Percentiles rank a stretch among this genome's conserved stretches.
These are phyloP conservation scores for Origma solitaria DNA, from an alignment of 2,113 vertebrate species.

Conservation along the genomic window DNA sequence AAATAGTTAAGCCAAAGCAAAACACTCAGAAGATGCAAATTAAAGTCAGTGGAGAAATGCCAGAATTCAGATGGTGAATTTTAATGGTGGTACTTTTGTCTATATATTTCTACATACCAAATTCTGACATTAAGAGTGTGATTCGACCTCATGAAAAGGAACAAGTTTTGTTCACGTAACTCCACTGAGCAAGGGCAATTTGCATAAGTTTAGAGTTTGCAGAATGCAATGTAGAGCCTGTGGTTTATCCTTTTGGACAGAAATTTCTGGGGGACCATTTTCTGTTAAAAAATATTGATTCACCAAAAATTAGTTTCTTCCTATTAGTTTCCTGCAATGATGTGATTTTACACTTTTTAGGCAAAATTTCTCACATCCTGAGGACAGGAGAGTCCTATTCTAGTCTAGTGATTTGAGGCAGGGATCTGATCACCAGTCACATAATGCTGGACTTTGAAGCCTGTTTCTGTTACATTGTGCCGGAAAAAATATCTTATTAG, in stretches of 20 bases:
- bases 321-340: neutral
- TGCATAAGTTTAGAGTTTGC: neutral
- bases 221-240: neutral
- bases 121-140: neutral
- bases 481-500: neutral
- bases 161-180: neutral
- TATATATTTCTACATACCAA: neutral
- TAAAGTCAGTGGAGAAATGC: neutral
- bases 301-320: neutral
- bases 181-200: neutral
- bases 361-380: neutral
- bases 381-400: neutral
- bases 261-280: neutral
- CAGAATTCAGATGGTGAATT: neutral
- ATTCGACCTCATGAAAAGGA: neutral
- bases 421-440: neutral
- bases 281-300: neutral
- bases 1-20: neutral
- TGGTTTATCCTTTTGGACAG: neutral
- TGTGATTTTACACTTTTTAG: neutral
- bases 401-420: neutral
- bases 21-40: neutral
- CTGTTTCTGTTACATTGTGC: neutral
- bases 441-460: neutral
- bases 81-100: neutral